Base-by-base conservation (phyloP, 1,140 invertebrate genomes). In the Diprion similis region DNA sequence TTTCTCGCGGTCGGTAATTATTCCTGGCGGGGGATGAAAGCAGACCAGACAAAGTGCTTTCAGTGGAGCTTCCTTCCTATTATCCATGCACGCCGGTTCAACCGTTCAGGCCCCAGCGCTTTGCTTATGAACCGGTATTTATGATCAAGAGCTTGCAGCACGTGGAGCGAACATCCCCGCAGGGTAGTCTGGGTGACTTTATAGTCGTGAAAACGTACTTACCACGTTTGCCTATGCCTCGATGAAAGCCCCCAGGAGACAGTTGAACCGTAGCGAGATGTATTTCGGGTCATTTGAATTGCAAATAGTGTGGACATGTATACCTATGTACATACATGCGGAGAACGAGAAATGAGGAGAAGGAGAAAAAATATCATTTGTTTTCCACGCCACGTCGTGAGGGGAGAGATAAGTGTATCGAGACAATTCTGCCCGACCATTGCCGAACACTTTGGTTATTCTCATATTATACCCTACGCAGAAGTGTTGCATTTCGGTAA, bases 81-180 rank as follows among this genome's bases (percentile, higher is more conserved):
- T 84, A 84, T 82, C 81, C 77, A 78, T 76, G 78, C 77, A 80
- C 83, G 81, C 78, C 82, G 76, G 77, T 78, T 59, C 51, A 59
- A 59, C 80, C 81, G 78, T 78, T 83, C 77, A 78, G 77, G 76
- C 77, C 77, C 74, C 79, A 37, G 24, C 24, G 24, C 24, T 37
- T 77, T 84, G 81, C 80, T 83, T 84, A 84, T 82, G 82, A 83
- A 84, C 74, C 79, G 80, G 79, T 85, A 84, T 84, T 85, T 85
- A 85, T 85, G 77, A 59, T 59, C 51, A 59, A 59, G 51, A 15
- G 11, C 51, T 15, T 17, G 51, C n/a, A 59, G 51, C 24, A 37
- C 24, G 24, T 59, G n/a, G 8, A 59, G 51, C 51, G 11, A 13
- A 59, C 9, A 59, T 17, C 51, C n/a, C 51, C 51, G 51, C 51